Percentiles rank a stretch among this genome's conserved stretches.
These are phyloP conservation scores for Polietes domitor DNA, from an alignment of 2,888 invertebrate genomes.

Conservation along the genomic window DNA sequence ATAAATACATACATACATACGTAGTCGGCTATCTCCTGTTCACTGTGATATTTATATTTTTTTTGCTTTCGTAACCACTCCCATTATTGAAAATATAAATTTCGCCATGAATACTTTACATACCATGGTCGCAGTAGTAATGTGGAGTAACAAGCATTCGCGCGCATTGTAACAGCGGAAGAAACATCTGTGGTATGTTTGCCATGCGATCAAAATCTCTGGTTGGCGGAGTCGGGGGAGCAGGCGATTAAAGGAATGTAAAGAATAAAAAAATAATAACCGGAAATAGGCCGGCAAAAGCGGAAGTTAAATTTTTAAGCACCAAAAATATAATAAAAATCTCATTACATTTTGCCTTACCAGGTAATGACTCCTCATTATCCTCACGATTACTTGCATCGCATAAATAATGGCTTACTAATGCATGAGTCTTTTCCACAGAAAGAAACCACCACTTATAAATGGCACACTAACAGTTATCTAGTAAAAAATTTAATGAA, in stretches of 20 bases:
- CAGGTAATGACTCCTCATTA: too few species aligned
- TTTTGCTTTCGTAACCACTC: conserved; percentile 62
- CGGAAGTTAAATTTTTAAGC: too few species aligned
- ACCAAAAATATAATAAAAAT: too few species aligned
- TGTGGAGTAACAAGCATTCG: conserved; percentile 56
- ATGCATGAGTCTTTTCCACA: too few species aligned
- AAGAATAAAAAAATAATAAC: too few species aligned
- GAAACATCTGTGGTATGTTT: conserved; percentile 62
- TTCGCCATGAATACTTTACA: conserved; percentile 54
- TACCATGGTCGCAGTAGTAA: conserved; percentile 47
- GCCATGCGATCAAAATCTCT: conserved; percentile 10
- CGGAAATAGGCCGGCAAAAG: too few species aligned
- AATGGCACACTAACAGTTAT: too few species aligned
- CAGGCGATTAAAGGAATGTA: conserved; percentile 42
- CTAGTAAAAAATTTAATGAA: too few species aligned
- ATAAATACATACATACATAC: conserved; percentile 34
- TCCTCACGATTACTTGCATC: too few species aligned
- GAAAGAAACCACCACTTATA: too few species aligned
- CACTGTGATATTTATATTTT: conserved; percentile 24
- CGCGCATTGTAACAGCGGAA: conserved; percentile 25
- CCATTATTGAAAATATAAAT: conserved; percentile 48
- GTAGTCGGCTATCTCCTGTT: not conserved
- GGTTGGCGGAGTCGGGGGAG: not conserved
- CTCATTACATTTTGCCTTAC: too few species aligned
- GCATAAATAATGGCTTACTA: too few species aligned